A percentile compares a stretch with the other conserved stretches of the same genome.
phyloP scores from a whole-genome alignment of 2,888 invertebrate species.

The Pyrrhosoma nymphula region DNA sequence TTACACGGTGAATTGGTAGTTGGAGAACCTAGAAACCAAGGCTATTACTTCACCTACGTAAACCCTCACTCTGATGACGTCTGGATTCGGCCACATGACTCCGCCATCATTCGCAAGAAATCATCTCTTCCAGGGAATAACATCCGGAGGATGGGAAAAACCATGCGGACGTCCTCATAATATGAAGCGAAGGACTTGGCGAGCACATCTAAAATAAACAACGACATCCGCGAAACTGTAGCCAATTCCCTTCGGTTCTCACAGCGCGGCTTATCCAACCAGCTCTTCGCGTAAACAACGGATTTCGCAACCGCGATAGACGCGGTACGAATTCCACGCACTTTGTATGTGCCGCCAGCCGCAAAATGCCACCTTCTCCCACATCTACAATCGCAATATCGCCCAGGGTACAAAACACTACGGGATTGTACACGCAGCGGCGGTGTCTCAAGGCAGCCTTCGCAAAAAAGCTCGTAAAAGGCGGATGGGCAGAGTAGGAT shows the following conservation, averaged over 20 bases:
- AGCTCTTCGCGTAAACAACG: background rate
- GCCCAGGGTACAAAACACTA: background rate
- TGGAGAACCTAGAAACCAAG: no score
- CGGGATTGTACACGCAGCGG: no score
- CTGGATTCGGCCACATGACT: no score
- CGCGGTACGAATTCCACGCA: background rate
- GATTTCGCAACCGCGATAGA: background rate
- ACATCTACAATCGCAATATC: background rate
- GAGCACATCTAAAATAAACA: background rate
- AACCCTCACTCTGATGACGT: no score
- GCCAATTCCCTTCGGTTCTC: slow-evolving; percentile 6
- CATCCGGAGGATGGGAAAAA: background rate
- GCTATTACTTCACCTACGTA: no score
- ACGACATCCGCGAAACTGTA: background rate
- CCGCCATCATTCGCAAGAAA: background rate
- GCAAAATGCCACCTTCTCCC: background rate
- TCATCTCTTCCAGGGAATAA: background rate
- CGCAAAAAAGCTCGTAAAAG: no score
- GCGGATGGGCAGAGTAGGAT: no score
- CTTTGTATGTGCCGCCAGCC: background rate
- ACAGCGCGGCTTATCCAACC: background rate
- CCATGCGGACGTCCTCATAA: background rate
- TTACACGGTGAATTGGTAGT: no score
- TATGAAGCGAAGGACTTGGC: background rate
- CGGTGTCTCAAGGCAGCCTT: no score